Base-by-base conservation (phyloP, 2,113 vertebrate species). In the Sylvia atricapilla region DNA sequence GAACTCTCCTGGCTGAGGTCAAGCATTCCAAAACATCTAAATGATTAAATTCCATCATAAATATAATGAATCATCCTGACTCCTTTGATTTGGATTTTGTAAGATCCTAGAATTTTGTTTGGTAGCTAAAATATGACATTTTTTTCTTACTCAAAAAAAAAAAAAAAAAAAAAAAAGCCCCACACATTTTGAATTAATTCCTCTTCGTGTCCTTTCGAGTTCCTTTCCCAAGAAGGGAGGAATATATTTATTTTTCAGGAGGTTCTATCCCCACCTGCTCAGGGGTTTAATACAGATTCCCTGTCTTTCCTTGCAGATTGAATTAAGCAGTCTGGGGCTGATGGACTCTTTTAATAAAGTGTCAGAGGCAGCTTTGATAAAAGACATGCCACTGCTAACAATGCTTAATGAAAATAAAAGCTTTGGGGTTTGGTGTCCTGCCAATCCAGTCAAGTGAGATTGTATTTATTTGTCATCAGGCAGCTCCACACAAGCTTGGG, bases 401-500 rank as follows among this genome's bases (percentile, higher is more conserved):
- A 84, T 88, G 89, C 62, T 92, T 94, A 97, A 97, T 96, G 96
- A 97, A 96, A 94, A 93, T 93, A 91, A 97, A 96, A 96, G 95
- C 94, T 95, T 87, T 89, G 35, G 93, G 93, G 75, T 89, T 94
- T 96, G 92, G 74, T 95, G 81, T 92, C 52, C 88, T 95, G 90
- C 92, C 95, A 84, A 58, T 60, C 92, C 74, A 17, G 70, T 78
- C 83, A 94, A 96, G 95, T 94, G 93, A 78, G 76, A 67, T 89
- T 82, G 49, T 55, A 87, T 84, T 96, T 95, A 68, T 90, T 84
- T 55, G 47, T 90, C 17, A 10, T 83, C 84, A 80, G 70, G 93
- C 87, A 72, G 88, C 55, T 84, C 55, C 13, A 14, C 63, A 18
- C 62, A 6, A 49, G 60, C 75, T 64, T 20, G 3, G 80, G 47